Evolutionary conservation across 2,797 vertebrate species (phyloP), one percentile per base, ranked within the genome.

Genomic region (Erethizon dorsatum): DNA sequence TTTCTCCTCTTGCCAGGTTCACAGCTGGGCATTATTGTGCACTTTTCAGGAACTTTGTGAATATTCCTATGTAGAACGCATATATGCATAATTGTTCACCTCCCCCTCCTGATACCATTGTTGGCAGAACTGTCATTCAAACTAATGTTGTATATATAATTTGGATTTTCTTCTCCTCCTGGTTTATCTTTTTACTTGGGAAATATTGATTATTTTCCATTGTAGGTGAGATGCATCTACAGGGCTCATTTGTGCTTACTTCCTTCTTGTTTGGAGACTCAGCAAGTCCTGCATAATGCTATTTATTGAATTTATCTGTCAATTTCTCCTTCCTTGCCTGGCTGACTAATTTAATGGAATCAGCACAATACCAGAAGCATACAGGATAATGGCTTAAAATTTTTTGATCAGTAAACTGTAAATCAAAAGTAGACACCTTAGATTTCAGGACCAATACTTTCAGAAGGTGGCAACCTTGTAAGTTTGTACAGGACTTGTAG

Each of bases 251-350:
- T 88, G n/a, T 97, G 90, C 83, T 93, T 78, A 14, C 82, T 90
- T 92, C 71, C 90, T 91, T 83, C 89, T 94, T 90, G n/a, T 94
- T 67, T 83, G 45, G 88, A 80, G 41, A 93, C 82, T 88, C 87
- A 90, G 95, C 86, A 90, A 90, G 24, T 96, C 82, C 37, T 69
- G 65, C 92, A 75, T 73, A 84, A 92, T 82, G 45, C 65, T 90
- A 0, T 84, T 90, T 97, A 97, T 96, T 97, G 93, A 94, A 69
- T 85, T 90, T 82, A 92, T 83, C 95, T 83, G 96, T 86, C 96
- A 92, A 31, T 96, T 95, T 84, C 67, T 91, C 69, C 84, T 85
- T 90, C 78, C 77, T 93, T 92, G 84, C 91, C 57, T 91, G 93
- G 79, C 41, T 95, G 92, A 89, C 77, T 90, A 73, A 88, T 88